phyloP scores from a whole-genome alignment of 2,888 invertebrate species.

The Brachyopa scutellaris region DNA sequence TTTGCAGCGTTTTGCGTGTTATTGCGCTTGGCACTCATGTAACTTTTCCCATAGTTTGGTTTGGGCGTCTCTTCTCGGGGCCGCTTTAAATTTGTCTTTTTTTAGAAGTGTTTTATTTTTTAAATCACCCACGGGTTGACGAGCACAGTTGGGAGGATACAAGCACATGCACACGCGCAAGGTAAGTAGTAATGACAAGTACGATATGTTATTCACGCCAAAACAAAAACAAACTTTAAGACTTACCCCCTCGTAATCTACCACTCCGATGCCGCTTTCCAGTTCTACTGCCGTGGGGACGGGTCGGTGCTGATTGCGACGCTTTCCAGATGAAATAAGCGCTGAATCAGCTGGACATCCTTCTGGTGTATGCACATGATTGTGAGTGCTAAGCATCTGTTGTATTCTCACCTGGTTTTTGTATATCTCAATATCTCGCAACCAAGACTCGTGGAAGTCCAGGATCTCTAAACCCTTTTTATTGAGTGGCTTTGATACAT shows the following conservation, averaged over 20 bases:
- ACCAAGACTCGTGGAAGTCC: constrained; percentile 81
- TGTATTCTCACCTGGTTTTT: constrained; percentile 78
- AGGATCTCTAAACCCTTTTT: constrained; percentile 77
- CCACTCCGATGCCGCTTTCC: not conserved
- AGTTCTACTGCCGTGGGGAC: not conserved
- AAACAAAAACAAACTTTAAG: not conserved
- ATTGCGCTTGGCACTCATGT: constrained; percentile 70
- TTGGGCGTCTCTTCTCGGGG: constrained; percentile 77
- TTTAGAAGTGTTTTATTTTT: constrained; percentile 50
- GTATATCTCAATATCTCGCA: constrained; percentile 80
- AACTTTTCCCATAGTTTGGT: constrained; percentile 59
- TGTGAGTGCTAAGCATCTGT: constrained; percentile 75
- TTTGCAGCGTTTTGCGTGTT: constrained; percentile 39
- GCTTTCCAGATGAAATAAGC: constrained; percentile 9
- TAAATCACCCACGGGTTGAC: constrained; percentile 38
- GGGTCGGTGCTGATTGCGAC: constrained; percentile 31
- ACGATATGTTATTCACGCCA: not conserved
- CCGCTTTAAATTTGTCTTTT: constrained; percentile 76
- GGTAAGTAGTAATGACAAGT: constrained; percentile 38
- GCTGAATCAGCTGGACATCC: constrained; percentile 35
- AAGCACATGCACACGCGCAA: constrained; percentile 41
- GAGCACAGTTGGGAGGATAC: constrained; percentile 24
- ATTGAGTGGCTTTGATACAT: constrained; percentile 66
- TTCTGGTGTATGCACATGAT: constrained; percentile 75
- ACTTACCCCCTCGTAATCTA: constrained; percentile 59